Evolutionary conservation across 2,888 invertebrate genomes (phyloP).

Genomic region (Eilema sororculum): DNA sequence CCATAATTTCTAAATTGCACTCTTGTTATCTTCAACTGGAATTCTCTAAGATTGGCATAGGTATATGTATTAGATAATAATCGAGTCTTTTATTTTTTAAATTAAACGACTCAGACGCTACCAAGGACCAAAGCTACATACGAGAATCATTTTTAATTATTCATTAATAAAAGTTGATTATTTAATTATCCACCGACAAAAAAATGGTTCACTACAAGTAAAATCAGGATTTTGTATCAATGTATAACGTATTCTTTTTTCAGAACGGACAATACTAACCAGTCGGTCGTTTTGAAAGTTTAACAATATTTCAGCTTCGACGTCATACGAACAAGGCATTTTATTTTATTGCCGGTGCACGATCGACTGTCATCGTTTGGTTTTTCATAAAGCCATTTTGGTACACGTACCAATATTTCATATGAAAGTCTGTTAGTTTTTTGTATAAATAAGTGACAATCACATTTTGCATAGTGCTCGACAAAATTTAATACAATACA

Average conservation of each 20-base stretch:
- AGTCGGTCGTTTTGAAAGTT: conserved; percentile 77
- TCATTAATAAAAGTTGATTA: not conserved
- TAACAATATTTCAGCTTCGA: conserved; percentile 79
- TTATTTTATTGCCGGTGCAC: conserved; percentile 70
- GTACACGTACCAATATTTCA: conserved; percentile 44
- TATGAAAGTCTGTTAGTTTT: conserved; percentile 16
- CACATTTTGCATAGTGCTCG: not conserved
- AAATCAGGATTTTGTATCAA: conserved; percentile 1
- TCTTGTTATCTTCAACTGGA: too few species aligned
- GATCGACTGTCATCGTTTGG: conserved; percentile 70
- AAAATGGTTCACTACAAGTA: not conserved
- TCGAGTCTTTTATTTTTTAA: not conserved
- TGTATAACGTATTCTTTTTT: not conserved
- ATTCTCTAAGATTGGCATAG: too few species aligned
- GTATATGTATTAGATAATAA: too few species aligned
- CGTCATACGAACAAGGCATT: conserved; percentile 64
- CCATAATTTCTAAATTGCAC: too few species aligned
- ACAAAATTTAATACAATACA: not conserved
- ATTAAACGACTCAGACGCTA: not conserved
- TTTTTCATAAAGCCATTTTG: conserved; percentile 66
- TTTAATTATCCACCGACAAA: not conserved
- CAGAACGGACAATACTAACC: conserved; percentile 56
- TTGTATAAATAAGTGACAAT: conserved; percentile 11
- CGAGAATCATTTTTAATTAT: too few species aligned
- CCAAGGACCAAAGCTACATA: not conserved